Evolutionary conservation across 35 echinoderm and acorn worm genomes (phyloP).

Genomic region (Apostichopus californicus): DNA sequence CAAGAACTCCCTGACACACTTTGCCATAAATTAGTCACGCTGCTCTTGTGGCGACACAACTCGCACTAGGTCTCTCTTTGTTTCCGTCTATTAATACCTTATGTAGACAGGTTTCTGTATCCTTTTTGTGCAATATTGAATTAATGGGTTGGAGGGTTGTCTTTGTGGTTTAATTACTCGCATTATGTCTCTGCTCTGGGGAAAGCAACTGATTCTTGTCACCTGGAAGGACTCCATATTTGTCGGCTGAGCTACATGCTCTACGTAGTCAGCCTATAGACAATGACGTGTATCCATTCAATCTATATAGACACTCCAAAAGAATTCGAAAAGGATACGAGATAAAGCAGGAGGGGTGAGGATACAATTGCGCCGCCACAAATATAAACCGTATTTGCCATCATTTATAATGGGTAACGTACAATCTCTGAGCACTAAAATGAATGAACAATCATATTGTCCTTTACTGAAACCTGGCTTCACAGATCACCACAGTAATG

Average conservation of each 20-base stretch:
- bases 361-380: too few relatives aligned
- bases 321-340: too few relatives aligned
- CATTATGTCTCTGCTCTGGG: neutral
- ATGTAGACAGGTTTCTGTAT: neutral
- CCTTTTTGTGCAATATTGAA: neutral
- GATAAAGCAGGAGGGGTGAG: too few relatives aligned
- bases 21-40: neutral
- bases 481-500: neutral
- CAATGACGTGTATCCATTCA: neutral
- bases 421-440: too few relatives aligned
- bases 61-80: constrained; percentile 3
- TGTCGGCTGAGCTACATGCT: neutral
- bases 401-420: too few relatives aligned
- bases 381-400: too few relatives aligned
- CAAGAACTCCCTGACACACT: too few relatives aligned
- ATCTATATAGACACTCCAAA: too few relatives aligned
- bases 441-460: neutral
- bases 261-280: neutral
- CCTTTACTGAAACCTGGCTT: neutral
- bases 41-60: constrained; percentile 18
- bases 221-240: neutral
- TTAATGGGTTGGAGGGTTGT: neutral
- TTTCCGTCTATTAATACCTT: neutral
- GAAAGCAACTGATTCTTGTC: neutral
- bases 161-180: neutral